Evolutionary conservation across 2,888 invertebrate genomes (phyloP), one percentile per base, ranked within the genome.

Genomic region (Noctua comes): DNA sequence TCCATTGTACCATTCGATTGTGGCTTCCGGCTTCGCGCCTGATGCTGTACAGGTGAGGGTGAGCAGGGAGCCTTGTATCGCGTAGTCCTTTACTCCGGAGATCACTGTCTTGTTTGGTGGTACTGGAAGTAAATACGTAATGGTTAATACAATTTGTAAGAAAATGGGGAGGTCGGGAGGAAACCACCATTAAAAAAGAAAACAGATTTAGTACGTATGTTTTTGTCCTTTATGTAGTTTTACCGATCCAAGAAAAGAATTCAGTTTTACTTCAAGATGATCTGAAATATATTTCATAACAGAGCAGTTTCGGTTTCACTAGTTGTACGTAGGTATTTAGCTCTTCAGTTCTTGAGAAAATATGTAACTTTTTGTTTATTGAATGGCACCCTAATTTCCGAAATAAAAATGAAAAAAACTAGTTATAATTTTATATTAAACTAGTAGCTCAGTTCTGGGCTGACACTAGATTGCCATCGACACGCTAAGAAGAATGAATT

Each of bases 1-100:
- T 31, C 98, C 98, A 93, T 99, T 99, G 95, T 97, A 98, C 99
- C 99, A 99, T 79, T 98, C 98, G 80, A 99, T 97, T 88, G 97
- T 97, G 18, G 99, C 99, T 0, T 98, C 97, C 0, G 99, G 99
- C 69, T 98, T 97, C 0, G 99, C 99, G 0, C 98, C 99, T 59
- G 97, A 97, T 7, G 98, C 98, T 80, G 95, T 88, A 93, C 99
- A 99, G 92, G 98, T 97, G 83, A 99, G 97, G 75, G 98, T 97
- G 75, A 99, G 98, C 90, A 98, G 97, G 13, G 98, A 98, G 46
- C 98, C 99, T 91, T 98, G 98, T 16, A 98, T 98, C 48, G 98
- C 98, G 93, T 98, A 98, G 88, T 98, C 97, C 65, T 98, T 97
- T 31, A 98, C 98, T 7, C 99, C 98, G 46, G 97, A 97, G 89